phyloP scores from a whole-genome alignment of 2,113 vertebrate genomes.

The Gallinago paraguaiae region DNA sequence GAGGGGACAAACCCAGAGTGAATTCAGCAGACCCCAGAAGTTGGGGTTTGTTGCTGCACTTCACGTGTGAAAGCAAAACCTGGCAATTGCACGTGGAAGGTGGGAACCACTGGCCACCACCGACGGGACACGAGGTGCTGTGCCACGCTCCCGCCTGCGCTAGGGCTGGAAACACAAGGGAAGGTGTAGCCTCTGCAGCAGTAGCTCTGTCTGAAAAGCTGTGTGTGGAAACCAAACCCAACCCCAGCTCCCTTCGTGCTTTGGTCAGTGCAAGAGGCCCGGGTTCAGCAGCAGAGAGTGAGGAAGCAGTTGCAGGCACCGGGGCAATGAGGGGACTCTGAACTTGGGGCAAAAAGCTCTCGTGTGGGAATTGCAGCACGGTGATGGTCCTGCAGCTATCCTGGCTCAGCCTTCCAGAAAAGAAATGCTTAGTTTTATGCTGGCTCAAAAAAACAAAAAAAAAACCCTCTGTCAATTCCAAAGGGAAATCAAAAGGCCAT shows the following conservation, averaged over 20 bases:
- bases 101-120: background rate
- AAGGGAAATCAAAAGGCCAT: background rate
- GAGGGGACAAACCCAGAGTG: background rate
- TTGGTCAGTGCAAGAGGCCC: background rate
- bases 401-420: constrained; percentile 6
- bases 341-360: background rate
- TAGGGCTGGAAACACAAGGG: background rate
- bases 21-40: background rate
- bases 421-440: constrained; percentile 16
- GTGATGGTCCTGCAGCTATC: constrained; percentile 22
- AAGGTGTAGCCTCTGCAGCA: background rate
- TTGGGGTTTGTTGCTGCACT: background rate
- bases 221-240: background rate
- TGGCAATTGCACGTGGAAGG: fast-evolving
- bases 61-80: background rate
- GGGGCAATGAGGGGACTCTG: background rate
- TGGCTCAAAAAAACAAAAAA: constrained; percentile 15
- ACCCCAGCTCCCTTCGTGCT: background rate
- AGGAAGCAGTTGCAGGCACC: background rate
- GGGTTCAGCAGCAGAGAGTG: background rate
- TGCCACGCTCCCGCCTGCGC: fast-evolving
- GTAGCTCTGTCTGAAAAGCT: background rate
- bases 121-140: fast-evolving
- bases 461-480: background rate
- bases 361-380: background rate